Base-by-base conservation (phyloP, 2,888 invertebrate species). In the Latrodectus elegans region DNA sequence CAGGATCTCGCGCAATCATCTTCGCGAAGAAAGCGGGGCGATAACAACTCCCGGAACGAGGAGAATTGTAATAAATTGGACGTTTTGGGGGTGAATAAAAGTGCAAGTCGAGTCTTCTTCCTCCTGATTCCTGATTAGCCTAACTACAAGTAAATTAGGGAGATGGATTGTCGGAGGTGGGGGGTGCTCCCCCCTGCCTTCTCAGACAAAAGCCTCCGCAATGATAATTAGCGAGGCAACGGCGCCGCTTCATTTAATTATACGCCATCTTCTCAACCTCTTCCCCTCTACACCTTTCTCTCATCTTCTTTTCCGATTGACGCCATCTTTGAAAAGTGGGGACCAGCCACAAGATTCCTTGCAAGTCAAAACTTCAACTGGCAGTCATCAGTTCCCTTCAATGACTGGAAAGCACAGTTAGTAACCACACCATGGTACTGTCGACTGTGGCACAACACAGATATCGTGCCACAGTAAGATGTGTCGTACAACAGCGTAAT, bases 61-160 rank as follows among this genome's bases (percentile, higher is more conserved):
- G 67, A 71, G 73, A 84, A 84, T 78, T 53, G 84, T 84, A 79
- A 85, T 85, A 79, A 79, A 85, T 85, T 68, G 79, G 74, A 65
- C 78, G 73, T 84, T 84, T 78, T 67, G 74, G 73, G 38, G 74
- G 75, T 70, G 72, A 70, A 84, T 84, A 77, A 84, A 84, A 84
- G 60, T 76, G 55, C 52, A 72, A 64, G 51, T 15, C 60, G 14
- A 60, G 14, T 60, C n/a, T 11, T 60, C 12, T n/a, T 68, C 73
- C 82, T 65, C 60, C 75, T 78, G 80, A 68, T 80, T 86, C 81
- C 86, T 86, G 80, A 86, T 81, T 86, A 86, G 86, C 17, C 86
- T 86, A 86, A 86, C 86, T 86, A 81, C 86, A 81, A 86, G 86
- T 86, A 86, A 86, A 86, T 86, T 86, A 86, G 86, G 67, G 81